Base-by-base conservation (phyloP, 2,113 vertebrate genomes). In the Aptenodytes patagonicus region DNA sequence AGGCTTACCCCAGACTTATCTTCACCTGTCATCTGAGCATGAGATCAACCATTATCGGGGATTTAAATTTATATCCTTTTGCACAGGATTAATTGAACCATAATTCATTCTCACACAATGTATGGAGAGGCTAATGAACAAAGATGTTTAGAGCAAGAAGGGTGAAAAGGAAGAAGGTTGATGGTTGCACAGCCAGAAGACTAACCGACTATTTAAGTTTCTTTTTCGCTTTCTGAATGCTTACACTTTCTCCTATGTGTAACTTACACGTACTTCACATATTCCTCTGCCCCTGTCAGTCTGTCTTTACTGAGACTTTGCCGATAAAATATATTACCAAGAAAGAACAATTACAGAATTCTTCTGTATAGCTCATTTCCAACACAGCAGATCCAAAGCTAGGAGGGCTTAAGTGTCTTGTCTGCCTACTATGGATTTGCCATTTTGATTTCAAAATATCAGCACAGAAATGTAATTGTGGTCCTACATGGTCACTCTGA, bases 81-180 rank as follows among this genome's bases (percentile, higher is more conserved):
- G 54, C 81, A 36, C 29, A 6, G 15, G 28, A 16, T 20, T 17
- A 25, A 54, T 29, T 40, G 5, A 6, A 4, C 17, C 3, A 2
- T 4, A 11, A 19, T 6, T 64, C 42, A 13, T 34, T 1, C 13
- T 10, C 8, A 52, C 1, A 4, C 1, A 6, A 6, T 10, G 26
- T 7, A 7, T 9, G 64, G 71, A 31, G 64, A 54, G 34, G 57
- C 36, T 49, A 28, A 31, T 32, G 72, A 71, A 10, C 62, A 32
- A 0, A 1, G 71, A 8, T 1, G 0, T 6, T 17, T 2, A 2
- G 15, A 22, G 36, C 4, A 4, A 0, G 55, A 17, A 44, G 10
- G 55, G 40, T 26, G 29, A 76, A 17, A 5, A 79, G 16, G 55
- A 70, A 32, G 51, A 71, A 46, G 40, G 83, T 1, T 44, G 40